Conservation (phyloP, 2,888 invertebrate genomes). For the Empis stercorea region DNA sequence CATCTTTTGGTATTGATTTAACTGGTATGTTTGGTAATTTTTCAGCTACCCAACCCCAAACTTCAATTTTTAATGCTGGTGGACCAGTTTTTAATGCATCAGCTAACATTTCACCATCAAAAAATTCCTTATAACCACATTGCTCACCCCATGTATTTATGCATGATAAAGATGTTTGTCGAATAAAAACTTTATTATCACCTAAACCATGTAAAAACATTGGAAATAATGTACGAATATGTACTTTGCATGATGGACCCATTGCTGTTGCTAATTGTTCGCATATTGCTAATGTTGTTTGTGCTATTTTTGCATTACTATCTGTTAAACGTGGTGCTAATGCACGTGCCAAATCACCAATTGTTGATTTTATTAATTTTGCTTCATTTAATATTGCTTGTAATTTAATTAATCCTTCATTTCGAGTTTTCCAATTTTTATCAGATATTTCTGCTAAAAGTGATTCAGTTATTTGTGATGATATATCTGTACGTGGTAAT, state of each 20-base stretch:
- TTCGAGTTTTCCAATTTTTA: conserved; percentile 78
- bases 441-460: conserved; percentile 70
- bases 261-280: conserved; percentile 69
- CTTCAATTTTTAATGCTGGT: conserved; percentile 64
- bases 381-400: conserved; percentile 43
- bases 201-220: conserved; percentile 70
- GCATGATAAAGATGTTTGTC: conserved; percentile 67
- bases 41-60: conserved; percentile 77
- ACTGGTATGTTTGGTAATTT: conserved; percentile 58
- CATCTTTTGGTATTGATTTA: conserved; percentile 68
- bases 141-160: conserved; percentile 76
- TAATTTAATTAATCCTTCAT: conserved; percentile 39
- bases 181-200: conserved; percentile 65
- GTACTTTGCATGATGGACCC: conserved; percentile 66
- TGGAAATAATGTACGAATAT: conserved; percentile 71
- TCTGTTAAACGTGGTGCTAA: conserved; percentile 67
- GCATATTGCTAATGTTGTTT: conserved; percentile 70
- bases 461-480: conserved; percentile 66
- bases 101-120: conserved; percentile 79
- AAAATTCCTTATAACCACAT: conserved; percentile 65
- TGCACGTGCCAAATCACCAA: conserved; percentile 75
- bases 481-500: conserved; percentile 67
- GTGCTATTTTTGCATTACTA: conserved; percentile 85
- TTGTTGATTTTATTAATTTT: conserved; percentile 65
- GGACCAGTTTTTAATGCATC: conserved; percentile 79